These are phyloP conservation scores for Bucco capensis DNA, from an alignment of 2,113 vertebrate genomes.

Conservation along the genomic window DNA sequence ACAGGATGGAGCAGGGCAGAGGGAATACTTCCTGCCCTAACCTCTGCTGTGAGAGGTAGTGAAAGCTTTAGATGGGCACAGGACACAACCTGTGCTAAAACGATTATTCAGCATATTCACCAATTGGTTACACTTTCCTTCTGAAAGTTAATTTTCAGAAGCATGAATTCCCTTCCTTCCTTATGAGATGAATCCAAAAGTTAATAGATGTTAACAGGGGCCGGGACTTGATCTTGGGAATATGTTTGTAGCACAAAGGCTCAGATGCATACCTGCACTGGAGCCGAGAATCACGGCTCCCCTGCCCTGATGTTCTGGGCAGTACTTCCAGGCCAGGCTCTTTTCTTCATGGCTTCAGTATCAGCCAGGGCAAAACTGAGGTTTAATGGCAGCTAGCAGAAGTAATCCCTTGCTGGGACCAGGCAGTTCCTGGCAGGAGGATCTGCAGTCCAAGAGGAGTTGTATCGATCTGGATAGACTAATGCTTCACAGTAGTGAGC, in stretches of 20 bases:
- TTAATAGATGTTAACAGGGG: not conserved
- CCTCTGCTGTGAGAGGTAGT: not conserved
- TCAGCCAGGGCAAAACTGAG: not conserved
- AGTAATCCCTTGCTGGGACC: not conserved
- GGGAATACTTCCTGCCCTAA: too few relatives aligned
- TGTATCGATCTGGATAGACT: not conserved
- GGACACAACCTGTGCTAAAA: not conserved
- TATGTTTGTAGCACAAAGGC: rapidly evolving
- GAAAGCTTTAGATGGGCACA: not conserved
- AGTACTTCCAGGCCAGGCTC: rapidly evolving
- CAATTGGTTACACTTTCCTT: not conserved
- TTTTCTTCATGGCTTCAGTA: not conserved
- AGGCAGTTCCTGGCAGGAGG: not conserved
- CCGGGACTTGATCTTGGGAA: not conserved
- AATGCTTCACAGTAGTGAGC: not conserved
- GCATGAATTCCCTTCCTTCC: not conserved
- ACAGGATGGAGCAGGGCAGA: rapidly evolving
- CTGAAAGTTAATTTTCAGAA: not conserved
- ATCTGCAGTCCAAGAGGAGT: not conserved
- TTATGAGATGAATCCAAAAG: not conserved
- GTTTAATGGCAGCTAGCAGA: not conserved
- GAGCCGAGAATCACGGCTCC: rapidly evolving
- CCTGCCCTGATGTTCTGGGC: not conserved
- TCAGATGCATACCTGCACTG: rapidly evolving
- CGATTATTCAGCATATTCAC: not conserved